Evolutionary conservation across 2,113 vertebrate genomes (phyloP), one percentile per base, ranked within the genome.

Genomic region (Bubo scandiacus): DNA sequence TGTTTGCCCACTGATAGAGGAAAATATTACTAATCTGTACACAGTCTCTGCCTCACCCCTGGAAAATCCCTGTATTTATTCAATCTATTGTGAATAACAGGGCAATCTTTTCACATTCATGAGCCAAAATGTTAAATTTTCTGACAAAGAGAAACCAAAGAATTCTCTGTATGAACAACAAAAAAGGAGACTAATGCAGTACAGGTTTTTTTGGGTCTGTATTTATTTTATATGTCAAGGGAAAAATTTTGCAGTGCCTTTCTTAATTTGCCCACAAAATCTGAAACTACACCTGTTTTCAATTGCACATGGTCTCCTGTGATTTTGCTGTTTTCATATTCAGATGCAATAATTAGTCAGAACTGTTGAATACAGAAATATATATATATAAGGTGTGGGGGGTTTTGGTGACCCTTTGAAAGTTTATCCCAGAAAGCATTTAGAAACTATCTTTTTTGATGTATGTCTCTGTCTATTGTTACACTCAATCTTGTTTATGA

Each of bases 11-110:
- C 15, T 38, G 66, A 38, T 4, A 61, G 58, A 82, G 74, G 81
- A 92, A 93, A 93, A 61, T 67, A 78, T 66, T 88, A 51, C 54
- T 59, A 66, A 92, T 36, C 15, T 34, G 36, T 82, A 77, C 84
- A 62, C 71, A 40, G 11, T 75, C 78, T 71, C 58, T 93, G 67
- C 57, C 67, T 92, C 74, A 86, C 55, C 81, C 81, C 51, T 83
- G 85, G 93, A 96, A 97, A 96, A 96, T 81, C 75, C 67, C 79
- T 9, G 20, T 78, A 25, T 90, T 93, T 93, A 66, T 86, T 65
- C 49, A 67, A 43, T 80, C 75, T 74, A 12, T 40, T 88, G 32
- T 81, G 78, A 87, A 52, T 59, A 88, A 70, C 57, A 27, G 30
- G 27, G 36, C 55, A 83, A 55, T 40, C 18, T 55, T 85, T 51